A percentile compares a stretch with the other conserved stretches of the same genome.
Evolutionary conservation across 2,797 vertebrate species (phyloP).

Genomic region (Halcyon badia): DNA sequence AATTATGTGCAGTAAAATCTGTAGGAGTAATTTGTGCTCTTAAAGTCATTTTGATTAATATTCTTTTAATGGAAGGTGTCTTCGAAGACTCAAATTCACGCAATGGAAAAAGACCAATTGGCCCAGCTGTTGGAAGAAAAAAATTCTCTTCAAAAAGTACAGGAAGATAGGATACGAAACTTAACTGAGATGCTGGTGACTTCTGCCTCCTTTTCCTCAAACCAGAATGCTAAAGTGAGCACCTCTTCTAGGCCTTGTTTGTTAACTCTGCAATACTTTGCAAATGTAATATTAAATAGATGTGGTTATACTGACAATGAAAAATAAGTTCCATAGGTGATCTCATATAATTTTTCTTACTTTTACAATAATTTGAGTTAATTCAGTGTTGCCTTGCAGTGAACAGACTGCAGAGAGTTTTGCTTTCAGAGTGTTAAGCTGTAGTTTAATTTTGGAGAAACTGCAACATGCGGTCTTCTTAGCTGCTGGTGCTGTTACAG

Average conservation of each 20-base stretch:
- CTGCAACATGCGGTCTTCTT: background rate
- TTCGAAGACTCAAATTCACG: slow-evolving; percentile 88
- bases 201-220: slow-evolving; percentile 78
- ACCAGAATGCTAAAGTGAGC: slow-evolving; percentile 73
- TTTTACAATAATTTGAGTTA: background rate
- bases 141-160: slow-evolving; percentile 91
- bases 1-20: background rate
- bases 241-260: background rate
- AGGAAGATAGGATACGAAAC: slow-evolving; percentile 89
- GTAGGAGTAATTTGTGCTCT: background rate
- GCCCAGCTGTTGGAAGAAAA: slow-evolving; percentile 93
- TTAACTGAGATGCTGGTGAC: slow-evolving; percentile 92
- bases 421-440: background rate
- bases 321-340: background rate
- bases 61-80: slow-evolving; percentile 82
- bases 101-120: slow-evolving; percentile 89
- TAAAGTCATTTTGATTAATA: background rate
- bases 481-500: background rate
- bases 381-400: background rate
- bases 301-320: background rate
- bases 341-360: background rate
- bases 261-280: background rate
- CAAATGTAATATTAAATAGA: background rate
- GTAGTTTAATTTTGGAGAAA: background rate
- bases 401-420: background rate